Conservation (phyloP, 1,140 invertebrate species). For the Helicoverpa zea region DNA sequence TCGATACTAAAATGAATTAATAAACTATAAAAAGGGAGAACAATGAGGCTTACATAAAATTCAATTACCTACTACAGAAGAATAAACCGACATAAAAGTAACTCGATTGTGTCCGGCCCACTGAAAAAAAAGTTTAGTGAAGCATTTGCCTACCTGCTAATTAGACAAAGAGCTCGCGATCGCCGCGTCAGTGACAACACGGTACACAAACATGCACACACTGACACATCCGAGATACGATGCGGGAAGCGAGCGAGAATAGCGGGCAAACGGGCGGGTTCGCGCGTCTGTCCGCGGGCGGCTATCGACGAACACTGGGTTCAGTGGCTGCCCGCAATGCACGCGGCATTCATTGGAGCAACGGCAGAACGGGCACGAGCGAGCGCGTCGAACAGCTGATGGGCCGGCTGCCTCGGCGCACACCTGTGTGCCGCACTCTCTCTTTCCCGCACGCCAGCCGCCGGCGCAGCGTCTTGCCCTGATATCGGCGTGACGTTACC, state of each 20-base stretch:
- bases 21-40: conserved; percentile 44
- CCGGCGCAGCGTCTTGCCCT: conserved; percentile 68
- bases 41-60: conserved; percentile 47
- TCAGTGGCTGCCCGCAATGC: conserved; percentile 62
- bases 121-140: conserved; percentile 66
- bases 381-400: conserved; percentile 77
- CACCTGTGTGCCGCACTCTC: conserved; percentile 81
- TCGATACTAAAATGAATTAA: conserved; percentile 21
- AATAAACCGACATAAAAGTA: conserved; percentile 40
- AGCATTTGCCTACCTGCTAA: conserved; percentile 81
- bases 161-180: conserved; percentile 82
- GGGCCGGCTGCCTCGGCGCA: conserved; percentile 68
- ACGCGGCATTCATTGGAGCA: conserved; percentile 61
- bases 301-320: conserved; percentile 76
- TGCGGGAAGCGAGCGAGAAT: conserved; percentile 63
- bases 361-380: conserved; percentile 72
- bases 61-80: conserved; percentile 53
- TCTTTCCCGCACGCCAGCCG: conserved; percentile 70
- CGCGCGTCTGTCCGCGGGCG: conserved; percentile 71
- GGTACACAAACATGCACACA: conserved; percentile 75
- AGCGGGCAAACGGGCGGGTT: conserved; percentile 62
- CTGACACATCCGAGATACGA: conserved; percentile 66
- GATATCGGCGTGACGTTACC: conserved; percentile 63
- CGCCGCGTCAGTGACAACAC: conserved; percentile 73
- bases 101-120: conserved; percentile 49